Evolutionary conservation across 2,888 invertebrate genomes (phyloP), one percentile per base, ranked within the genome.

Genomic region (Latheticus oryzae): DNA sequence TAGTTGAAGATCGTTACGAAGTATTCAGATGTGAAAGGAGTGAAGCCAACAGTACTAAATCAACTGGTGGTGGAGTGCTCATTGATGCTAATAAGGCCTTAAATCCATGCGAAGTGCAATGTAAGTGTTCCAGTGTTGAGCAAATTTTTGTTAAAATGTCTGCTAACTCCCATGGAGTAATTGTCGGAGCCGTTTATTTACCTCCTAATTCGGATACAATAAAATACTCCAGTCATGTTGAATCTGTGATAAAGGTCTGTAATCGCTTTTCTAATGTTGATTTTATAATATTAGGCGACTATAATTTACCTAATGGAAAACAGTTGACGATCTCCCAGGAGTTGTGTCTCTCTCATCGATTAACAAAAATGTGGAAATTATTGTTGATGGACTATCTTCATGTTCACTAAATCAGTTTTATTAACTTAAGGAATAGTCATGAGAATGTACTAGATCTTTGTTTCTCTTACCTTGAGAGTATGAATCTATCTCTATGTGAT

Each of bases 151-250:
- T 32, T 13, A 32, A 12, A 13, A 5, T 32, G 7, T 7, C 7
- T 11, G 11, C 12, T 3, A 13, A 13, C 12, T 12, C 32, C 5
- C 7, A 11, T 7, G 12, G 3, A 11, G 4, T 32, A 11, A 8
- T 32, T 8, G 12, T 32, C 7, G 32, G 32, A 11, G 15, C 32
- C 12, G 32, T 33, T 16, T 33, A 13, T 13, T 33, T 33, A 33
- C 15, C 15, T 5, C 33, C 33, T 16, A 1, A 5, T 15, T 13
- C 2, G 12, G 33, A 33, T 5, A 13, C 16, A 7, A 5, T 7
- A 12, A 13, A 15, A 3, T 33, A 33, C 4, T 33, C 15, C 15
- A 16, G 16, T 15, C 33, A 33, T 16, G 16, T 13, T 5, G 7
- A 33, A 33, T 33, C 8, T 33, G 11, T 33, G 15, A 2, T 5